Evolutionary conservation across 2,113 vertebrate genomes (phyloP).

Genomic region (Lycaon pictus): DNA sequence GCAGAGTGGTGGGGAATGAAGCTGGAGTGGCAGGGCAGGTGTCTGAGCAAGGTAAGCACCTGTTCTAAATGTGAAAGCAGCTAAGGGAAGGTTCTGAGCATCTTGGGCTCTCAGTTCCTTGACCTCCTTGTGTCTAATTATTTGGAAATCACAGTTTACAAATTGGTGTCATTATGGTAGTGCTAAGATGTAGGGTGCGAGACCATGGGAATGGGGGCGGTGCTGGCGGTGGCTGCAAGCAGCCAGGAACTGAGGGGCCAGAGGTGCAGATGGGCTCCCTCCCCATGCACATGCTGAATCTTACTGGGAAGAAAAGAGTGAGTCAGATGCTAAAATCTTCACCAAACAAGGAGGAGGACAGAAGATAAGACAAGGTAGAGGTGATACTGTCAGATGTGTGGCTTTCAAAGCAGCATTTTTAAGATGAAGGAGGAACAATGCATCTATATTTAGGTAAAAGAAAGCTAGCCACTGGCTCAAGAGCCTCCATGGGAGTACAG

Average conservation of each 20-base stretch:
- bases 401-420: not conserved
- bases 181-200: not conserved
- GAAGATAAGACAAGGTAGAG: not conserved
- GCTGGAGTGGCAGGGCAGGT: not conserved
- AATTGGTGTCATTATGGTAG: not conserved
- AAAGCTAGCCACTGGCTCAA: not conserved
- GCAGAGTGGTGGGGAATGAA: not conserved
- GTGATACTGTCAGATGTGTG: not conserved
- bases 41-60: not conserved
- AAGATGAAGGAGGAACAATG: not conserved
- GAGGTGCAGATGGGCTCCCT: not conserved
- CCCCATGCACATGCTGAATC: not conserved
- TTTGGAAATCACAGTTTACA: not conserved
- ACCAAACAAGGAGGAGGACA: not conserved
- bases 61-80: not conserved
- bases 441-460: not conserved
- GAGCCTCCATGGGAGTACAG: not conserved
- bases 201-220: not conserved
- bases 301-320: not conserved
- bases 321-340: not conserved
- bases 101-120: not conserved
- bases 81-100: not conserved
- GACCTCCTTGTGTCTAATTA: not conserved
- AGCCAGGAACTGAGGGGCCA: not conserved
- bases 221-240: not conserved